These are phyloP conservation scores for Rotaria macrura DNA, from an alignment of 2,888 invertebrate species.

Conservation along the genomic window DNA sequence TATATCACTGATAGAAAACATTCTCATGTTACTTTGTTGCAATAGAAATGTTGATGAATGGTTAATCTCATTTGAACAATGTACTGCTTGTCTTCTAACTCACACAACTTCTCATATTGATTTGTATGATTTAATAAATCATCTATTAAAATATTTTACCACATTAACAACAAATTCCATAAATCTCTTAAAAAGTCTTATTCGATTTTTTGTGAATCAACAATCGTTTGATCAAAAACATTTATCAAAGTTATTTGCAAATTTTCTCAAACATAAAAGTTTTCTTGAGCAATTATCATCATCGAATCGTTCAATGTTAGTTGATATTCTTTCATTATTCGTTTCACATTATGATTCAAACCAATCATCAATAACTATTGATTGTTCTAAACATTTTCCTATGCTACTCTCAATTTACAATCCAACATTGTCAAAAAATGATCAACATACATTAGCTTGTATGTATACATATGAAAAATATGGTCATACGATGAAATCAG, in stretches of 20 bases:
- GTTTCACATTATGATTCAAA: background rate
- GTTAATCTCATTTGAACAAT: background rate
- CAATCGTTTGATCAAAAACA: background rate
- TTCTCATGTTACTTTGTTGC: background rate
- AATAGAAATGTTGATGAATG: background rate
- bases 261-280: background rate
- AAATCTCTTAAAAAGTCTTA: background rate
- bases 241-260: background rate
- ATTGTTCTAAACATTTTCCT: background rate
- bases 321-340: background rate
- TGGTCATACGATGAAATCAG: background rate
- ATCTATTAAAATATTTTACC: background rate
- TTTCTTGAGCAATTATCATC: background rate
- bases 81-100: background rate
- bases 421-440: background rate
- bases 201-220: background rate
- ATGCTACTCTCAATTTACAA: background rate
- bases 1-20: too few species aligned
- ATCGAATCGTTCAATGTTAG: background rate
- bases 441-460: slow-evolving; percentile 9
- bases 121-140: background rate
- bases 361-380: background rate
- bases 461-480: background rate
- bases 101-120: background rate
- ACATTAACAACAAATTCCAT: background rate